Evolutionary conservation across 2,113 vertebrate species (phyloP).

Genomic region (Hypocryptadius cinnamomeus): DNA sequence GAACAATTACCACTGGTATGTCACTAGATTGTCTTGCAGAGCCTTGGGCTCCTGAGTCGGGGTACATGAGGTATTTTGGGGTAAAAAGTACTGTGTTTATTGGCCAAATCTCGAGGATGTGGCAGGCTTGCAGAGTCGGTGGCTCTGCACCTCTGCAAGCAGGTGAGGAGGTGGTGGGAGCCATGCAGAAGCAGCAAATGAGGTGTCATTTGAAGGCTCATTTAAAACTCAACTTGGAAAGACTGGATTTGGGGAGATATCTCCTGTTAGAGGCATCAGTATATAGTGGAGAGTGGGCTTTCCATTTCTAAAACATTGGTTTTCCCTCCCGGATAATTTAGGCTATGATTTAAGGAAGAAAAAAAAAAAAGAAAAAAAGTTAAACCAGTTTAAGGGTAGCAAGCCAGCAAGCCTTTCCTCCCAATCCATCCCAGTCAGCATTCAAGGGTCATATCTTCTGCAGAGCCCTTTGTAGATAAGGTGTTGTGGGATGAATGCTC

Average conservation of each 20-base stretch:
- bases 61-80: neutral
- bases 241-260: neutral
- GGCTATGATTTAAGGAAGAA: neutral
- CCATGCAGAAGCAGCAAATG: neutral
- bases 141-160: neutral
- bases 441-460: neutral
- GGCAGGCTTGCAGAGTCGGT: neutral
- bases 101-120: neutral
- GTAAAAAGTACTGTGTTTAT: neutral
- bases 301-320: neutral
- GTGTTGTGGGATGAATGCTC: neutral
- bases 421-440: neutral
- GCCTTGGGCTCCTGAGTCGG: neutral
- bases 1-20: slow-evolving; percentile 46
- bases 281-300: neutral
- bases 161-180: neutral
- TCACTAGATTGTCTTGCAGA: neutral
- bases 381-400: neutral
- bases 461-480: slow-evolving; percentile 23
- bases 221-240: neutral
- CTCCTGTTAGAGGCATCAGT: neutral
- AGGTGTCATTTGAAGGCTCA: neutral
- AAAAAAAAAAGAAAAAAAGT: neutral
- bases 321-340: neutral
- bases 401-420: neutral